Conservation (phyloP, 2,888 invertebrate species). For the Catocala sponsa region DNA sequence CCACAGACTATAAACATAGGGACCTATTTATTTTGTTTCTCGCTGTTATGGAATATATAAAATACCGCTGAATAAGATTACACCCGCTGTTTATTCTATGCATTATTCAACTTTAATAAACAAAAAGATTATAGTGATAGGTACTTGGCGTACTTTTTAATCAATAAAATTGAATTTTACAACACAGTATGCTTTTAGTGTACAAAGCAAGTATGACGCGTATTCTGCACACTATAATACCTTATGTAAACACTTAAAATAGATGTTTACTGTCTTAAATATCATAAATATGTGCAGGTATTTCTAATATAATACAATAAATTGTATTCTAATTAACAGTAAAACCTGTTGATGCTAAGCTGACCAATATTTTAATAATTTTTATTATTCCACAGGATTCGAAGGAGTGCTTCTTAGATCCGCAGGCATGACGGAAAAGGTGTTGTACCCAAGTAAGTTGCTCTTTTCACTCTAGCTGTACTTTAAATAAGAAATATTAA, state of each 20-base stretch:
- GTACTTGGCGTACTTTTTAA: too few relatives aligned
- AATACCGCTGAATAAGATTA: too few relatives aligned
- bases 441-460: constrained; percentile 93
- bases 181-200: constrained; percentile 26
- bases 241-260: constrained; percentile 15
- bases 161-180: constrained; percentile 43
- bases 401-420: constrained; percentile 87
- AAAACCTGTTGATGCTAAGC: not conserved
- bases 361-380: not conserved
- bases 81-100: too few relatives aligned
- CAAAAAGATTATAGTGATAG: too few relatives aligned
- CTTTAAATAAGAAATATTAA: too few relatives aligned
- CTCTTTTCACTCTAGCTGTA: not conserved
- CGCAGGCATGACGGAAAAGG: constrained; percentile 94
- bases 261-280: constrained; percentile 12
- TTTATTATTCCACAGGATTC: constrained; percentile 81
- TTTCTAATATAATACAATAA: too few relatives aligned
- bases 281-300: constrained; percentile 7
- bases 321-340: not conserved
- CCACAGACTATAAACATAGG: not conserved
- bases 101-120: too few relatives aligned
- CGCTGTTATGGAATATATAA: too few relatives aligned
- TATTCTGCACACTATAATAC: constrained; percentile 25
- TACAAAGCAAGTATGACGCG: constrained; percentile 41
- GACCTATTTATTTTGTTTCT: too few relatives aligned